These are phyloP conservation scores for Stichopus horrens DNA, from an alignment of 53 echinoderm and acorn worm genomes.

Conservation along the genomic window DNA sequence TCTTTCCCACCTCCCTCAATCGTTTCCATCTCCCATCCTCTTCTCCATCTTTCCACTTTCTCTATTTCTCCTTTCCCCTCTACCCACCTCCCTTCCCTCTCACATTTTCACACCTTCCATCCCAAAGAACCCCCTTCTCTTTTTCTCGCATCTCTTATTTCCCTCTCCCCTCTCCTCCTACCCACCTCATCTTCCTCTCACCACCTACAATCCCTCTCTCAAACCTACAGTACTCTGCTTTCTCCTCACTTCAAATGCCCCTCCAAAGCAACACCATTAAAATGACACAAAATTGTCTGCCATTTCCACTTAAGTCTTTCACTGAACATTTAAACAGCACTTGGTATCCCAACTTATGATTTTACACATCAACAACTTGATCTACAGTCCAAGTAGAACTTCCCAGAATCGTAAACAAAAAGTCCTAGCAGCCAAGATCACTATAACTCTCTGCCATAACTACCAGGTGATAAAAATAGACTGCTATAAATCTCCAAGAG, in stretches of 20 bases:
- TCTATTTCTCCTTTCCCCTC: background rate
- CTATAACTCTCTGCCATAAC: background rate
- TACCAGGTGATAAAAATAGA: background rate
- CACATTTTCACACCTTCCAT: background rate
- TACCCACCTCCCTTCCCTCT: background rate
- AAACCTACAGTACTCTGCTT: background rate
- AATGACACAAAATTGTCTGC: no score
- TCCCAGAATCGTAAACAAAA: background rate
- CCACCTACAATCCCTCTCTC: background rate
- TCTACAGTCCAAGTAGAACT: background rate
- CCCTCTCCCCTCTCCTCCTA: background rate
- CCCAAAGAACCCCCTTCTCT: background rate
- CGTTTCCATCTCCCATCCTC: background rate
- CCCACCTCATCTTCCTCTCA: background rate
- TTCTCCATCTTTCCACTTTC: background rate
- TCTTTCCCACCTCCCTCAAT: no score
- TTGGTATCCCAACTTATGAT: no score
- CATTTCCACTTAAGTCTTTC: no score
- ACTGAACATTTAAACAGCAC: no score
- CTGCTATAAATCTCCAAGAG: background rate
- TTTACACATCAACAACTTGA: background rate
- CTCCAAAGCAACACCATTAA: no score
- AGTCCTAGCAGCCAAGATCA: background rate
- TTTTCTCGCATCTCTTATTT: background rate
- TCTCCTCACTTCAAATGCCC: no score